Evolutionary conservation across 2,113 vertebrate genomes (phyloP), one percentile per base, ranked within the genome.

Genomic region (Periophthalmus modestus): DNA sequence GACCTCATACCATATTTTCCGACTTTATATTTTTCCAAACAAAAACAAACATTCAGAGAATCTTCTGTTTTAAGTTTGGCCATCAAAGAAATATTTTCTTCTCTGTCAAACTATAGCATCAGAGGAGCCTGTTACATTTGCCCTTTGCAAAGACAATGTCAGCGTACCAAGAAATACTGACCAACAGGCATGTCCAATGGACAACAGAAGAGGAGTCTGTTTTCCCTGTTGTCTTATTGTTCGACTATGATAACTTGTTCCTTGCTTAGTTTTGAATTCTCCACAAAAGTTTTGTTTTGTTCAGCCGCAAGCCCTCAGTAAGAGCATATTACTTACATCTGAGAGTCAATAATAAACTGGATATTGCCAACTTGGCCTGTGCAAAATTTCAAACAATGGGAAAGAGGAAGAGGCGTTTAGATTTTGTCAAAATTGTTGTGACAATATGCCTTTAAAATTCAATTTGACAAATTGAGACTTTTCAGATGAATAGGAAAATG

Each of bases 301-400:
- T 69, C n/a, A 72, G 68, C 74, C 13, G 9, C 65, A 0, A 19
- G 66, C 65, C 78, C 62, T 73, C 70, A 70, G 63, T 67, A 28
- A 78, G 57, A 9, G 73, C 83, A 78, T 85, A 87, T 81, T 72
- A 61, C 81, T 80, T 74, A 65, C 71, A 87, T 83, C 70, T 69
- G 75, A 80, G 72, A 76, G 65, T 69, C 71, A 79, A 82, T 80
- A 74, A 69, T 34, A 81, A 85, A 83, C 82, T 74, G 21, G 46
- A 52, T 73, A 65, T 62, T 87, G 80, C 80, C 79, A 85, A 78
- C 66, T 75, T 82, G 67, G 72, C 58, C 19, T 47, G 58, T 72
- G 72, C 66, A 46, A 69, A 71, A 81, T 81, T 89, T 84, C 81
- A 85, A 80, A 83, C 58, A 71, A 82, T 43, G 61, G 52, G 43